A percentile compares a stretch with the other conserved stretches of the same genome.
phyloP scores from a whole-genome alignment of 1,140 invertebrate genomes.

The Acromyrmex echinatior region DNA sequence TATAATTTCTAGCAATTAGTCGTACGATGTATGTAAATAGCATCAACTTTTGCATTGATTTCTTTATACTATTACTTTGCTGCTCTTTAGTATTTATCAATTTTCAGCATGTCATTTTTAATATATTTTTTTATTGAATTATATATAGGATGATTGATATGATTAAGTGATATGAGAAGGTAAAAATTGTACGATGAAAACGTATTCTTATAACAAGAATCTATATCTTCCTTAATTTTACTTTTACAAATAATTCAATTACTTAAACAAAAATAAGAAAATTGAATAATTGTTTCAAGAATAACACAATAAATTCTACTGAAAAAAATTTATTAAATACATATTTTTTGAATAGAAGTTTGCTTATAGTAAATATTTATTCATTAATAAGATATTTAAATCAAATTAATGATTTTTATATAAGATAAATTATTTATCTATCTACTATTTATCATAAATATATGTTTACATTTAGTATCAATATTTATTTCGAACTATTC shows the following conservation, averaged over 20 bases:
- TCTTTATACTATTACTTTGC: background rate
- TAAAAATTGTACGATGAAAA: background rate
- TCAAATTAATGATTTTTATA: no score
- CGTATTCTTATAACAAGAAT: background rate
- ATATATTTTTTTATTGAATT: background rate
- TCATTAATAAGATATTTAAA: no score
- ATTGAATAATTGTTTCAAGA: background rate
- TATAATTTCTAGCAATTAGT: conserved; percentile 62
- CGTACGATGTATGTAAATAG: background rate
- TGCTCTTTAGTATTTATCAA: background rate
- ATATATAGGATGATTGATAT: background rate
- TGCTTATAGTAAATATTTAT: no score
- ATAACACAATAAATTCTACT: background rate
- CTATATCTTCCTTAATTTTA: background rate
- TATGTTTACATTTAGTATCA: no score
- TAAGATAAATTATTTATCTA: no score
- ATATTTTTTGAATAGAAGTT: no score
- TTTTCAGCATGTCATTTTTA: background rate
- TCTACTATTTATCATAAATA: no score
- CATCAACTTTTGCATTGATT: background rate
- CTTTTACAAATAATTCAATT: background rate
- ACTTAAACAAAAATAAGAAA: background rate
- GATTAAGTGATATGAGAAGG: background rate
- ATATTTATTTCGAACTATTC: no score
- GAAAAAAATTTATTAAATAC: no score